phyloP scores from a whole-genome alignment of 2,888 invertebrate species.

The Drosophila differens region DNA sequence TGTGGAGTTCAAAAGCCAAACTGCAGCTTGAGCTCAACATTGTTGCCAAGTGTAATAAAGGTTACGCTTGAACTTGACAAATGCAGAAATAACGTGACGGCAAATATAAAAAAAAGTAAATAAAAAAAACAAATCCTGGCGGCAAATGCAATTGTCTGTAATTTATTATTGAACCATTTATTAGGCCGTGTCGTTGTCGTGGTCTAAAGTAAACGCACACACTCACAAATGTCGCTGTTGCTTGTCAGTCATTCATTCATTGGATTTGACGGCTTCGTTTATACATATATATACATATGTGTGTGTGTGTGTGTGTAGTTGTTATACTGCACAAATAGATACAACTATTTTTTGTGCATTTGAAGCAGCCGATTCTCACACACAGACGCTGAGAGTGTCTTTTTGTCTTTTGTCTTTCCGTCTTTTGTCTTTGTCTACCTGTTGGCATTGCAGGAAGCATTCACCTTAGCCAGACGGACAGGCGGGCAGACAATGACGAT shows the following conservation, averaged over 20 bases:
- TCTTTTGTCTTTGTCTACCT: conserved; percentile 76
- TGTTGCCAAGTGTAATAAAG: conserved; percentile 56
- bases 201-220: conserved; percentile 18
- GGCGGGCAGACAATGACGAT: conserved; percentile 60
- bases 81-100: conserved; percentile 78
- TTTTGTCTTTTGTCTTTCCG: not conserved
- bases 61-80: conserved; percentile 80
- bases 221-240: conserved; percentile 70
- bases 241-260: conserved; percentile 75
- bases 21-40: not conserved
- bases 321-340: conserved; percentile 54
- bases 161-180: conserved; percentile 80
- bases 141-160: conserved; percentile 42
- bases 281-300: not conserved
- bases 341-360: conserved; percentile 66
- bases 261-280: conserved; percentile 66
- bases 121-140: conserved; percentile 45
- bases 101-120: conserved; percentile 37
- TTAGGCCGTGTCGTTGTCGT: conserved; percentile 63
- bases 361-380: conserved; percentile 74
- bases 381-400: conserved; percentile 6
- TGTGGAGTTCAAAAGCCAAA: not conserved
- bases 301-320: conserved; percentile 3
- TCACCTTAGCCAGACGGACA: conserved; percentile 60
- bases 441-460: conserved; percentile 81